Base-by-base conservation (phyloP, 2,888 invertebrate species). In the Pycnomerus fuliginosus region DNA sequence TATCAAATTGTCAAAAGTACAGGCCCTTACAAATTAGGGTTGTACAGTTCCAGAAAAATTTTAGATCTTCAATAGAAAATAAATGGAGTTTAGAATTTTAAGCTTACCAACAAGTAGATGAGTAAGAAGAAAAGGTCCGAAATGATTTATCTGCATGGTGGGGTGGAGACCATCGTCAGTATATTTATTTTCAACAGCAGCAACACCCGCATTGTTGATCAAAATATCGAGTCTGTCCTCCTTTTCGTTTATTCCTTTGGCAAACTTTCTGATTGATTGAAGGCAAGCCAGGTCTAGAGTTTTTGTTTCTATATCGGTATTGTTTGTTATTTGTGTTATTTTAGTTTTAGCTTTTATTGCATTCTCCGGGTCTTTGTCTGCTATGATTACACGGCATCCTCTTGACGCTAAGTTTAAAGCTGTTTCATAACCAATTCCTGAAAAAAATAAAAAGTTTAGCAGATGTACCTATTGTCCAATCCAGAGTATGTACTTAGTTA, bases 71-170 rank as follows among this genome's bases (percentile, higher is more conserved):
- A n/a, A n/a, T n/a, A n/a, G n/a, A n/a, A n/a, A n/a, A n/a, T n/a
- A n/a, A n/a, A n/a, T n/a, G n/a, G n/a, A n/a, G n/a, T n/a, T n/a
- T n/a, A n/a, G n/a, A 3, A 33, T 8, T 17, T 12, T 22, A 12
- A 49, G 55, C 11, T 71, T 52, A 53, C 81, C 80, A 4, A 78
- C 62, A 1, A 89, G 67, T 1, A 88, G 74, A 48, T 83, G 73
- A 0, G 86, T 87, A 41, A 89, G 70, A 14, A 88, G 67, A 62
- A 87, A 88, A 2, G 83, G 84, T 7, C 85, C 87, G 59, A 85
- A 81, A 60, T 87, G 80, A 57, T 88, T 87, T 17, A 83, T 77
- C 55, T 85, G 85, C 76, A 85, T 79, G 32, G 79, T 81, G n/a
- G 74, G 67, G 24, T 85, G 78, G 27, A 87, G 73, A 0, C 84